Evolutionary conservation across 2,113 vertebrate species (phyloP).

Genomic region (Triplophysa rosa): DNA sequence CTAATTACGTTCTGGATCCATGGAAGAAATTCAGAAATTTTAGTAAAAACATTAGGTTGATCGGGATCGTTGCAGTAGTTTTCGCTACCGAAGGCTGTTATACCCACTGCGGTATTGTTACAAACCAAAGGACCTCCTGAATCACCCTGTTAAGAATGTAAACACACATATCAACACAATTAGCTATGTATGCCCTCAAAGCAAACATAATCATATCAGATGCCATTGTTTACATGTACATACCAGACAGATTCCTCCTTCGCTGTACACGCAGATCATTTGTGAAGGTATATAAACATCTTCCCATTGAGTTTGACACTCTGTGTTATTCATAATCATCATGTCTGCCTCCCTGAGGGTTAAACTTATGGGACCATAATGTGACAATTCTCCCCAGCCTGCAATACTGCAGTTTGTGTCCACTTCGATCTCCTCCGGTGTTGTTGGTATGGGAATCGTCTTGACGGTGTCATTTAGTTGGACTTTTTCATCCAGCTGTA

Average conservation of each 20-base stretch:
- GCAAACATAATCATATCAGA: too few species aligned
- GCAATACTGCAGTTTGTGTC: not conserved
- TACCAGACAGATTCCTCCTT: not conserved
- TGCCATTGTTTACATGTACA: not conserved
- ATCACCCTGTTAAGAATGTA: constrained; percentile 43
- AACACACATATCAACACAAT: not conserved
- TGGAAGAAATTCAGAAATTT: constrained; percentile 9
- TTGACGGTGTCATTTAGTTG: not conserved
- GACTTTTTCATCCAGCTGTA: not conserved
- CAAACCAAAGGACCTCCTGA: constrained; percentile 52
- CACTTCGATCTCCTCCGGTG: not conserved
- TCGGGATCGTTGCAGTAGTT: not conserved
- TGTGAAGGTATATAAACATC: not conserved
- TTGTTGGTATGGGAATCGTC: not conserved
- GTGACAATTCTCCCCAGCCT: not conserved
- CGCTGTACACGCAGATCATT: not conserved
- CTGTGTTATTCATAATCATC: not conserved
- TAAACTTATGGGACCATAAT: not conserved
- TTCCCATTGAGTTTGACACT: not conserved
- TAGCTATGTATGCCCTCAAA: too few species aligned
- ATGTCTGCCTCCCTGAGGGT: not conserved
- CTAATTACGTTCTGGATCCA: constrained; percentile 14
- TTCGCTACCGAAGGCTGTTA: constrained; percentile 14
- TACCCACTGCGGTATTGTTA: constrained; percentile 29
- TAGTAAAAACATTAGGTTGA: constrained; percentile 36